Evolutionary conservation across 2,797 vertebrate species (phyloP).

Genomic region (Lithobates pipiens): DNA sequence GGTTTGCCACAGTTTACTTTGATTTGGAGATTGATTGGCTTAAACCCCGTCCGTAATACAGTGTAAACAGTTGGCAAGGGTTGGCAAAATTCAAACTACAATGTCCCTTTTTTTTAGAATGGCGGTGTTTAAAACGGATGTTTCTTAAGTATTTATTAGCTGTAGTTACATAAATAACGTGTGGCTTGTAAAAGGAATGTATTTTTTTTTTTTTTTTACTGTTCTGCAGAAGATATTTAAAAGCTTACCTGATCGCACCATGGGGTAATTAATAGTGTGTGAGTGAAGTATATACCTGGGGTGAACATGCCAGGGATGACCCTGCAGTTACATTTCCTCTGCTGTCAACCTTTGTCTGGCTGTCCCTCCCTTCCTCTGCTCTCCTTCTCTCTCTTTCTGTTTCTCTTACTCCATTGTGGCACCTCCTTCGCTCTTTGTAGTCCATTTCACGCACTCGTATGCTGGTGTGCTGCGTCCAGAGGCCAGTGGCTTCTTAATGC

Average conservation of each 20-base stretch:
- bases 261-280: background rate
- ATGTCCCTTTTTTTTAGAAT: too few species aligned
- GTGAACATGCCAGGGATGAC: conserved; percentile 11
- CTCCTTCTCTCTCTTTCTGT: conserved; percentile 14
- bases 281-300: background rate
- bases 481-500: conserved; percentile 66
- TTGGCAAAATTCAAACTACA: too few species aligned
- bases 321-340: conserved; percentile 34
- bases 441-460: conserved; percentile 63
- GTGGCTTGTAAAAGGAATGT: background rate
- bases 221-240: background rate
- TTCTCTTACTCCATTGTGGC: conserved; percentile 41
- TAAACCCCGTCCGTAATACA: background rate
- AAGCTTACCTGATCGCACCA: conserved; percentile 2
- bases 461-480: conserved; percentile 61
- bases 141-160: too few species aligned
- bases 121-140: too few species aligned
- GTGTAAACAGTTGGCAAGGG: too few species aligned
- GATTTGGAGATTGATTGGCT: background rate
- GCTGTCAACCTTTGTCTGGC: conserved; percentile 19
- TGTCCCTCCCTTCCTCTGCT: background rate
- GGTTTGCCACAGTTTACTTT: too few species aligned
- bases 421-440: conserved; percentile 67
- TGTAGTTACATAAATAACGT: background rate
- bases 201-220: too few species aligned